Base-by-base conservation (phyloP, 1,140 invertebrate species). In the Temnothorax longispinosus region DNA sequence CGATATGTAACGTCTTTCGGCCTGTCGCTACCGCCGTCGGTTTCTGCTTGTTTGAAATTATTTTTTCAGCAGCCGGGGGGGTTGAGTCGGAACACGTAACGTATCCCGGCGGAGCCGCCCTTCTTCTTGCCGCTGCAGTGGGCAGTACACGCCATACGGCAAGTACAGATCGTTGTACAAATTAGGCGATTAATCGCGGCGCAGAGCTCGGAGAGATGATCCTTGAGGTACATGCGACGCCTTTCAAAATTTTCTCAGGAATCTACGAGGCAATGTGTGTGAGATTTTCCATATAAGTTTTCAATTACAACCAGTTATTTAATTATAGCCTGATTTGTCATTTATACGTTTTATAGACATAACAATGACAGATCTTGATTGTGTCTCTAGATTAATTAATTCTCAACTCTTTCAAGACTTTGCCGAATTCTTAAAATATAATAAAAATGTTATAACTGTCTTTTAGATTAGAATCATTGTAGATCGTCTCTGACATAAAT, bases 1-100 rank as follows among this genome's bases (percentile, higher is more conserved):
- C 87, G 65, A 88, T 75, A 81, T 60, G 80, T 91, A 92, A 91
- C 91, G 91, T 92, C 91, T 92, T 91, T 93, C 85, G 60, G 87
- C 58, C 67, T 41, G 86, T 86, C 77, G 80, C 41, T 82, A 71
- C 69, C 67, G 82, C 76, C 78, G 85, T 86, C 80, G 90, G 75
- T 90, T 88, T 91, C 86, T 85, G 69, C 90, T 91, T 91, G 87
- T 88, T 91, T 81, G 78, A 90, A 91, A 91, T 90, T 91, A 88
- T 88, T 88, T 90, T 91, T 88, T 84, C 62, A 77, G 72, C 72
- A 87, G 44, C 65, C 54, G 62, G 27, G 80, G 32, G 38, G 82
- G 52, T 56, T 69, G 44, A 65, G 58, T 54, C 32, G 64, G 3
- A 69, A 56, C 44, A 27, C 52, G 84, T 74, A 72, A 80, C 82